Conservation (phyloP, 1,140 invertebrate genomes). For the Drosophila kohkoa region DNA sequence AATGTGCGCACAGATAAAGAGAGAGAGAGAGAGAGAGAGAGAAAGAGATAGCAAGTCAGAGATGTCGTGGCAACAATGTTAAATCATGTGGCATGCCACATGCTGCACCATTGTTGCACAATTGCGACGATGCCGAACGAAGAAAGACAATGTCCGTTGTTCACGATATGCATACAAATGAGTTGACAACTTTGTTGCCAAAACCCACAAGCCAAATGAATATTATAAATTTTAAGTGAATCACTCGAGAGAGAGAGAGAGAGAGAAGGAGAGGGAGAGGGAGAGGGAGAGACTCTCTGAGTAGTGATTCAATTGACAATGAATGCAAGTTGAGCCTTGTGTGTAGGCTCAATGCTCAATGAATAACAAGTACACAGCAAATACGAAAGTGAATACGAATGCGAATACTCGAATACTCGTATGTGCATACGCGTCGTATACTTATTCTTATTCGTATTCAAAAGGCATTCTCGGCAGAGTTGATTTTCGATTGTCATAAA, state of each 20-base stretch:
- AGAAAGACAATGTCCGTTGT: slow-evolving; percentile 40
- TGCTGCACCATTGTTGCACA: slow-evolving; percentile 46
- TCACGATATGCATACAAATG: slow-evolving; percentile 46
- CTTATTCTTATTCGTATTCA: slow-evolving; percentile 8
- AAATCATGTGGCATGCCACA: slow-evolving; percentile 48
- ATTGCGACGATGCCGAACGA: slow-evolving; percentile 23
- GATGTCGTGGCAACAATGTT: slow-evolving; percentile 33
- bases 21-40: neutral
- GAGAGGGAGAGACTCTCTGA: too few relatives aligned
- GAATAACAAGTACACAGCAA: slow-evolving; percentile 17
- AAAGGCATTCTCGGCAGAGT: slow-evolving; percentile 8
- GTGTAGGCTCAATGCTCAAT: slow-evolving; percentile 24
- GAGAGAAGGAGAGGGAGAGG: too few relatives aligned
- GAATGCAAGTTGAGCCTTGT: slow-evolving; percentile 18
- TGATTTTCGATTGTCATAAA: slow-evolving; percentile 24
- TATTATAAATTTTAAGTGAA: slow-evolving; percentile 25
- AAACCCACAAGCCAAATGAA: slow-evolving; percentile 6
- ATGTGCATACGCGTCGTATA: neutral
- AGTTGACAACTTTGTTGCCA: slow-evolving; percentile 37
- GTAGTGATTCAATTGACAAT: slow-evolving; percentile 30
- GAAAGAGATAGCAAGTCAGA: neutral
- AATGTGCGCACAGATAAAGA: neutral
- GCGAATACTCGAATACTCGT: too few relatives aligned
- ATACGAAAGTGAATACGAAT: neutral
- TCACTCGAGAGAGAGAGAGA: neutral